A percentile compares a stretch with the other conserved stretches of the same genome.
phyloP scores from a whole-genome alignment of 2,888 invertebrate species.

The Diplolepis rosae region DNA sequence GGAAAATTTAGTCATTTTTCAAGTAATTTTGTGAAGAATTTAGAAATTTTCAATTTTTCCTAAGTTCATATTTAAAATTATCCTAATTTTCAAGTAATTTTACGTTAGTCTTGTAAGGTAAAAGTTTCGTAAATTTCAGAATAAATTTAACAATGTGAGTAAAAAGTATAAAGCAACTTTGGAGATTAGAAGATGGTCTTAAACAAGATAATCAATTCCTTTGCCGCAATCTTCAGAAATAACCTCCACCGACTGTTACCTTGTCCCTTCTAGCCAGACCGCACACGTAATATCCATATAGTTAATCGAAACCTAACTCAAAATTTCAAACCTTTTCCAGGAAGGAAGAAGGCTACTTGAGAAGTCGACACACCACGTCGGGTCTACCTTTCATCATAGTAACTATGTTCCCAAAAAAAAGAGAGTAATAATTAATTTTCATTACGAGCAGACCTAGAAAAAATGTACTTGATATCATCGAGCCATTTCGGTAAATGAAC shows the following conservation, averaged over 20 bases:
- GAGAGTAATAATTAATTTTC: too few species aligned
- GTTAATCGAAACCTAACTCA: background rate
- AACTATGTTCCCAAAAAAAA: background rate
- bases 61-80: too few species aligned
- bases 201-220: constrained; percentile 67
- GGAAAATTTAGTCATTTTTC: too few species aligned
- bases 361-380: background rate
- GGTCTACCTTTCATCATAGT: background rate
- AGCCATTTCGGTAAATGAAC: too few species aligned
- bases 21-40: too few species aligned
- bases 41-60: too few species aligned
- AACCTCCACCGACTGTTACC: constrained; percentile 38
- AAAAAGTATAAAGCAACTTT: too few species aligned
- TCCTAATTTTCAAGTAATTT: too few species aligned
- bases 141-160: too few species aligned
- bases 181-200: constrained; percentile 53
- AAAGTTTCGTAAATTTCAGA: background rate
- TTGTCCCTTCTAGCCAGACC: constrained; percentile 5
- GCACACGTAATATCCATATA: constrained; percentile 9
- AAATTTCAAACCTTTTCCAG: constrained; percentile 3
- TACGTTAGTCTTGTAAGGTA: too few species aligned
- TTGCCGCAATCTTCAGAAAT: constrained; percentile 49
- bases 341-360: background rate
- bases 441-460: too few species aligned
- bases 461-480: too few species aligned